Base-by-base conservation (phyloP, 2,113 vertebrate species). In the Nothocercus julius region DNA sequence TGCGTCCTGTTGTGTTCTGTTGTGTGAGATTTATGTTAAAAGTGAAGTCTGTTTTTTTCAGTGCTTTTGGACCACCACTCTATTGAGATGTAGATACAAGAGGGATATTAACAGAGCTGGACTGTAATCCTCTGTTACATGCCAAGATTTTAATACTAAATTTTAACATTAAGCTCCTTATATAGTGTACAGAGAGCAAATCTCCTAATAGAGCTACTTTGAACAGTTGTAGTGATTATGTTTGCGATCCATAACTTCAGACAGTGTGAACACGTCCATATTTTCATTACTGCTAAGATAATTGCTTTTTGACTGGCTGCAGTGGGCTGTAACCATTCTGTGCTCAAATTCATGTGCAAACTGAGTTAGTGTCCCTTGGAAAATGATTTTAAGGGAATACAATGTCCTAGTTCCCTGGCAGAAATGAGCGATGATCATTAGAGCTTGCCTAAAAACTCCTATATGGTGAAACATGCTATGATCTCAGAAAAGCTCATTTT, bases 221-320 rank as follows among this genome's bases (percentile, higher is more conserved):
- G 69, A 79, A 30, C 20, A 45, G 40, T 63, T 78, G 11, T 78
- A 58, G 88, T 88, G 86, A 74, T 93, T 83, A 30, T 40, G 61
- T 34, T 89, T 78, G n/a, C 8, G 36, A 49, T 84, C 40, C 30
- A 49, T 74, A 58, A 59, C 28, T 74, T 93, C 22, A 76, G 63
- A 11, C 20, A 56, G 24, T 45, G 70, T 79, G n/a, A 70, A 47
- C 68, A 67, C 73, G 42, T 74, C 73, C 79, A 66, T 14, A 10
- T 90, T 93, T 95, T 90, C 67, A 90, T 91, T 87, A 76, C n/a
- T 64, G 42, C 32, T 42, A 40, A 79, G 32, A 49, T 93, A 89
- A 82, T 80, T 93, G 70, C 47, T 77, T 90, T 92, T 92, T 80
- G 83, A 76, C 38, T 2, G 34, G 10, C 11, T 69, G 28, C 36